A percentile compares a stretch with the other conserved stretches of the same genome.
phyloP scores from a whole-genome alignment of 1,140 invertebrate species.

The Drosophila albomicans region DNA sequence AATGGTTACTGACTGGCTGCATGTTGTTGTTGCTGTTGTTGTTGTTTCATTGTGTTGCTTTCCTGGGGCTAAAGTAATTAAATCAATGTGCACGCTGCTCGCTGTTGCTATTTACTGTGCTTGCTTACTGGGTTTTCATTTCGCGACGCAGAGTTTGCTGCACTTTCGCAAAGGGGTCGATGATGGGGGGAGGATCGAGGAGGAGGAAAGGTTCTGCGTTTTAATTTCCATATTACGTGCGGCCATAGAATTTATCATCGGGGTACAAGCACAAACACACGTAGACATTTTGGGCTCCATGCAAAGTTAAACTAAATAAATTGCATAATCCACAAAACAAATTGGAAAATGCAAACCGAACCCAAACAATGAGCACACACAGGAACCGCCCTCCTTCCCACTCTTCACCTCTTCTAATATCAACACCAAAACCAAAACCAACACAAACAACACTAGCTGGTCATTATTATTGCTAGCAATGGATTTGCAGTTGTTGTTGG shows the following conservation, averaged over 20 bases:
- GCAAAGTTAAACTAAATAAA: constrained; percentile 68
- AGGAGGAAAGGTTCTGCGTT: constrained; percentile 20
- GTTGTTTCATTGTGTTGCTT: constrained; percentile 24
- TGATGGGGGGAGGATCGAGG: background rate
- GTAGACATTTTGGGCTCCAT: constrained; percentile 28
- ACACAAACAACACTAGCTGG: constrained; percentile 36
- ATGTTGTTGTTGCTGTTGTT: constrained; percentile 8
- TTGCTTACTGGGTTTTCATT: background rate
- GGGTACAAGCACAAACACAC: constrained; percentile 22
- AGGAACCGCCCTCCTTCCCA: background rate
- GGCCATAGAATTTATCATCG: constrained; percentile 66
- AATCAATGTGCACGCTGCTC: constrained; percentile 52
- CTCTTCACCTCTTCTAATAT: background rate
- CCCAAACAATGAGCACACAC: constrained; percentile 56
- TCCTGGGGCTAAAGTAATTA: constrained; percentile 48
- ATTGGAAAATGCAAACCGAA: constrained; percentile 63
- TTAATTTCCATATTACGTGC: constrained; percentile 78
- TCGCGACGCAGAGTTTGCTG: background rate
- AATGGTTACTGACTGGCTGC: constrained; percentile 9
- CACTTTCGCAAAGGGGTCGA: constrained; percentile 8
- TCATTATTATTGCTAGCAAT: constrained; percentile 47
- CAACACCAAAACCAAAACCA: constrained; percentile 19
- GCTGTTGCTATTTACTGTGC: constrained; percentile 26
- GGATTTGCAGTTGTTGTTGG: constrained; percentile 32
- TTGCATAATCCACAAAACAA: constrained; percentile 68